Conservation (phyloP, 2,888 invertebrate species). For the Cylindroiulus punctatus region DNA sequence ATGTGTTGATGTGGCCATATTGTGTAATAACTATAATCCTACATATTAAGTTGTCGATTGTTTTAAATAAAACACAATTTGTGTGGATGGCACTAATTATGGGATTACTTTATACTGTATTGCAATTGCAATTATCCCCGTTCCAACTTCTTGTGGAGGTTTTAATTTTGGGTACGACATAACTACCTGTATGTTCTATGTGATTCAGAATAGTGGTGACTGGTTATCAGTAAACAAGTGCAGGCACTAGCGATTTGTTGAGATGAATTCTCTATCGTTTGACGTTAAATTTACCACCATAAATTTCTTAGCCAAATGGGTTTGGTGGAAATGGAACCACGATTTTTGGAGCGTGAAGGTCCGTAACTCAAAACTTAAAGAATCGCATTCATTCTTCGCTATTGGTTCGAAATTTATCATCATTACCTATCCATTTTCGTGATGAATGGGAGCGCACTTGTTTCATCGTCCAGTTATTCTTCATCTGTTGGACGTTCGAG, state of each 20-base stretch:
- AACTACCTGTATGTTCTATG: too few species aligned
- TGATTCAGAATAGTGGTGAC: too few species aligned
- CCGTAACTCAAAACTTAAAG: neutral
- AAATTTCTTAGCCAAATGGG: neutral
- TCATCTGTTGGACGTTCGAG: neutral
- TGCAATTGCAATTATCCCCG: too few species aligned
- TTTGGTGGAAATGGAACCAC: neutral
- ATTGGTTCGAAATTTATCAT: neutral
- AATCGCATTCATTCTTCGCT: conserved; percentile 5
- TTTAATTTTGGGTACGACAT: too few species aligned
- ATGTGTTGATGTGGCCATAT: too few species aligned
- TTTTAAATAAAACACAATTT: too few species aligned
- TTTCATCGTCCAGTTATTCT: conserved; percentile 18
- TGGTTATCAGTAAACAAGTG: neutral
- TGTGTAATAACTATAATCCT: too few species aligned
- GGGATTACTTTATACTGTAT: too few species aligned
- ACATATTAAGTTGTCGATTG: too few species aligned
- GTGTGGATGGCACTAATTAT: too few species aligned
- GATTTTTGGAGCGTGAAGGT: neutral
- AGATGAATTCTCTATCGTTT: neutral
- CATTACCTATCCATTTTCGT: neutral
- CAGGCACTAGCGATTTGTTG: neutral
- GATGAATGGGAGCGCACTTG: neutral
- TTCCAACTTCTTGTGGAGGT: too few species aligned
- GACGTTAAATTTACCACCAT: neutral